Conservation (phyloP, 2,888 invertebrate species). For the Apodemia hepburni region DNA sequence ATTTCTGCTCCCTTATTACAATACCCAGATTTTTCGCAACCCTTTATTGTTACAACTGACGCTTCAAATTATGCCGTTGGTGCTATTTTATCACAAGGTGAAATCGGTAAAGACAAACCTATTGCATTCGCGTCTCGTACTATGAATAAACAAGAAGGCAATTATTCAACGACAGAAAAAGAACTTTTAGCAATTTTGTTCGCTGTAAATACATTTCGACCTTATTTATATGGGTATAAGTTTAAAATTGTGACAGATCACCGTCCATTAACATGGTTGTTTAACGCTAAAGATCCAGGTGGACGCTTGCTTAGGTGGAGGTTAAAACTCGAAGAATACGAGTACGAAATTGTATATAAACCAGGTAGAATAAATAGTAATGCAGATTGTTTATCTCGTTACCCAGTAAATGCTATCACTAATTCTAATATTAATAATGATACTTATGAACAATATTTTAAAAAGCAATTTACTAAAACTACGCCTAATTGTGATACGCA, state of each 20-base stretch:
- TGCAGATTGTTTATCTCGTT: background rate
- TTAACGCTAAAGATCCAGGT: background rate
- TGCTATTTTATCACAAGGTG: background rate
- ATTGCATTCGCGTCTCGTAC: background rate
- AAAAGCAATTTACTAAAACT: background rate
- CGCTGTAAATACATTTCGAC: background rate
- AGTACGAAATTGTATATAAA: background rate
- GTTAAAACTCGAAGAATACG: background rate
- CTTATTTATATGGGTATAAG: background rate
- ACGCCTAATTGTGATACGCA: background rate
- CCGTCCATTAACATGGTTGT: background rate
- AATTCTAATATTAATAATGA: background rate
- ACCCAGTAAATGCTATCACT: background rate
- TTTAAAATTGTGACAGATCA: background rate
- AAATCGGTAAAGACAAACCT: background rate
- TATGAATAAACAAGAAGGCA: background rate
- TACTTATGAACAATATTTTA: constrained; percentile 1
- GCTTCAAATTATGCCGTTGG: background rate
- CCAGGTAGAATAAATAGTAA: background rate
- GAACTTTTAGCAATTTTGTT: background rate
- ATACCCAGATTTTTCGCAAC: background rate
- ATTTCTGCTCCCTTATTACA: background rate
- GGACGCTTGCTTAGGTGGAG: background rate
- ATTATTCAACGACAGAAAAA: background rate
- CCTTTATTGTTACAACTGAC: background rate